phyloP scores from a whole-genome alignment of 2,797 vertebrate genomes.

The Acanthornis magna region DNA sequence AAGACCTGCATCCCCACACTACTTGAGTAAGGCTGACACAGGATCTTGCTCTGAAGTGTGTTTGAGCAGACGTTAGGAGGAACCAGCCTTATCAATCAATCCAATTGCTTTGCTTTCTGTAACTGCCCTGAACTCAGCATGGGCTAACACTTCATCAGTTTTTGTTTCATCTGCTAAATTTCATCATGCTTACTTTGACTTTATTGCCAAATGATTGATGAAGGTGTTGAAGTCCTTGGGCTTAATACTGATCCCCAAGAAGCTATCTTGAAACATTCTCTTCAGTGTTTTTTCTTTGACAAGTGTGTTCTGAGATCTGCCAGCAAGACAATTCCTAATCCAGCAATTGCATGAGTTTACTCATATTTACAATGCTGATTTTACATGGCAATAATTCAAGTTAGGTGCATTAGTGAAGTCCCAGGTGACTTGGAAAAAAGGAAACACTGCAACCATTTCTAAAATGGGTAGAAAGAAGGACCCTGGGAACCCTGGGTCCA shows the following conservation, averaged over 20 bases:
- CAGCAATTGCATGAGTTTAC: neutral
- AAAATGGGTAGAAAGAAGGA: neutral
- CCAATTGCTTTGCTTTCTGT: neutral
- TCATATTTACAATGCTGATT: neutral
- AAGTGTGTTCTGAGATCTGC: neutral
- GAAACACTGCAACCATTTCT: neutral
- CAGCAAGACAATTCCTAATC: neutral
- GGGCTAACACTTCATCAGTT: neutral
- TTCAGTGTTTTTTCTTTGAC: neutral
- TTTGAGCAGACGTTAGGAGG: neutral
- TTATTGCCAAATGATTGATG: neutral
- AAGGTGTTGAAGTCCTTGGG: neutral
- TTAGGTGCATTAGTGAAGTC: neutral
- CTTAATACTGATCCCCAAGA: neutral
- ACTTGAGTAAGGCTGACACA: neutral
- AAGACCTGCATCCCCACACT: neutral
- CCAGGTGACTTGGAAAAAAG: neutral
- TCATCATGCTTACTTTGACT: neutral
- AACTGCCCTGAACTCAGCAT: neutral
- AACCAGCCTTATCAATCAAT: neutral
- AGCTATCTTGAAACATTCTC: neutral
- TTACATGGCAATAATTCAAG: neutral
- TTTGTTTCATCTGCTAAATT: neutral
- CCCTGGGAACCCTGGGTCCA: neutral
- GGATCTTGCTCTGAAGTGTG: neutral